Percentiles rank a stretch among this genome's conserved stretches.
phyloP scores from a whole-genome alignment of 2,113 vertebrate genomes.

The Amphiprion ocellaris region DNA sequence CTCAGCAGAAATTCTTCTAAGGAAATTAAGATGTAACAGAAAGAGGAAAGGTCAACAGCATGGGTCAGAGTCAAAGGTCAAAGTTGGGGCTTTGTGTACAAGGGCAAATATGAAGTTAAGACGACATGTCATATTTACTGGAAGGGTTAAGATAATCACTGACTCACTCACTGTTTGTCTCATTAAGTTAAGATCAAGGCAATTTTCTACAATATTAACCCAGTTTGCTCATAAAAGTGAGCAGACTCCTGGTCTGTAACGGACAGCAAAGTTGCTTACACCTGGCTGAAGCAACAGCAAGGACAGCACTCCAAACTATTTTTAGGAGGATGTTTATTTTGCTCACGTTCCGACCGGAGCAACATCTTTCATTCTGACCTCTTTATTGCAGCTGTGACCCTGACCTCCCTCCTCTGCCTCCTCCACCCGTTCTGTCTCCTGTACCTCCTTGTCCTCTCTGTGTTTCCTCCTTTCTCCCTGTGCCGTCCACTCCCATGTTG shows the following conservation, averaged over 20 bases:
- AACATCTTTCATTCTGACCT: conserved; percentile 77
- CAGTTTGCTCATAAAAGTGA: conserved; percentile 14
- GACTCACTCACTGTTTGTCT: conserved; percentile 42
- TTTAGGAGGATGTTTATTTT: conserved; percentile 77
- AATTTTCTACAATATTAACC: conserved; percentile 33
- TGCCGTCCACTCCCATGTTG: conserved; percentile 43
- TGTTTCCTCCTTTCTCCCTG: conserved; percentile 47
- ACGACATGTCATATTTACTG: conserved; percentile 67
- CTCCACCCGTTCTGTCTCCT: conserved; percentile 44
- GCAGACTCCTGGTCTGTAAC: conserved; percentile 32
- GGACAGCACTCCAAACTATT: conserved; percentile 67
- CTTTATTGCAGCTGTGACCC: conserved; percentile 81
- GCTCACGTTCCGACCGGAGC: conserved; percentile 48
- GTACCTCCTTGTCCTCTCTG: conserved; percentile 57
- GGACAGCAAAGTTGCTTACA: conserved; percentile 54
- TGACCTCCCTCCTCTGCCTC: conserved; percentile 50
- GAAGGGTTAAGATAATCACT: conserved; percentile 58
- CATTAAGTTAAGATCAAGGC: conserved; percentile 15
- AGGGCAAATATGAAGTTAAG: conserved; percentile 56
- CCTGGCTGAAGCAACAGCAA: conserved; percentile 57
- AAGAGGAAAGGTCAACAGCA: conserved; percentile 35
- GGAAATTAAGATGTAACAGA: conserved; percentile 67
- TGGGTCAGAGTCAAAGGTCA: conserved; percentile 55
- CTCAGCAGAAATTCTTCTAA: conserved; percentile 44
- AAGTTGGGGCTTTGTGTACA: conserved; percentile 57